These are phyloP conservation scores for Drosophila neotestacea DNA, from an alignment of 2,888 invertebrate species.

Conservation along the genomic window DNA sequence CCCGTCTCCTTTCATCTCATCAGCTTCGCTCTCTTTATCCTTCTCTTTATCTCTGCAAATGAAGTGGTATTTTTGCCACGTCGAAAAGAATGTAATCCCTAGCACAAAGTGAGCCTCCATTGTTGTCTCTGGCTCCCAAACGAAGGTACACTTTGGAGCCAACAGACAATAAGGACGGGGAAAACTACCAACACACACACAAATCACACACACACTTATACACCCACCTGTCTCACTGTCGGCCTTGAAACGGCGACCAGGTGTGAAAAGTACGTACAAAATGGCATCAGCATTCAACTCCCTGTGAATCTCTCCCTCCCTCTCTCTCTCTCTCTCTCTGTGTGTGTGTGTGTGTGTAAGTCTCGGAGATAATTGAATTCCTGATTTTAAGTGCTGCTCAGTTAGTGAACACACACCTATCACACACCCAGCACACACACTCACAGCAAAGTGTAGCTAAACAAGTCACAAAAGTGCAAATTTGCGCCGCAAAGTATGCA, in stretches of 20 bases:
- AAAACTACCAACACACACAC: constrained; percentile 28
- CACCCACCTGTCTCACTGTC: constrained; percentile 15
- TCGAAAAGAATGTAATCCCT: constrained; percentile 7
- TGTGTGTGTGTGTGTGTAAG: constrained; percentile 29
- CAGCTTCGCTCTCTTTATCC: not conserved
- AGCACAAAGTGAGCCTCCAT: constrained; percentile 9
- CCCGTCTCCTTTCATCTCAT: not conserved
- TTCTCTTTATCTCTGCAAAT: constrained; percentile 2
- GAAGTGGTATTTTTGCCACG: constrained; percentile 17
- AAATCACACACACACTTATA: not conserved
- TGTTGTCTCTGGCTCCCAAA: constrained; percentile 6
- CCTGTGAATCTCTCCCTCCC: not conserved
- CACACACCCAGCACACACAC: constrained; percentile 5
- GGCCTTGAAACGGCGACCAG: constrained; percentile 67
- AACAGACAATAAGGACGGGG: constrained; percentile 54
- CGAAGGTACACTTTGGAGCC: constrained; percentile 10
- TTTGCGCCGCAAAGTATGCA: constrained; percentile 78
- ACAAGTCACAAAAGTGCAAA: constrained; percentile 78
- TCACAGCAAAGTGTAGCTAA: constrained; percentile 46
- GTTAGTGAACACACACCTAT: constrained; percentile 46
- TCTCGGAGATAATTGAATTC: constrained; percentile 72
- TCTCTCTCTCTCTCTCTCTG: not conserved
- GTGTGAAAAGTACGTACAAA: constrained; percentile 79
- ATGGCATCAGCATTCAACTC: constrained; percentile 43
- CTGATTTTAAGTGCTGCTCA: constrained; percentile 78